A percentile compares a stretch with the other conserved stretches of the same genome.
Evolutionary conservation across 2,113 vertebrate species (phyloP).

Genomic region (Thamnaconus septentrionalis): DNA sequence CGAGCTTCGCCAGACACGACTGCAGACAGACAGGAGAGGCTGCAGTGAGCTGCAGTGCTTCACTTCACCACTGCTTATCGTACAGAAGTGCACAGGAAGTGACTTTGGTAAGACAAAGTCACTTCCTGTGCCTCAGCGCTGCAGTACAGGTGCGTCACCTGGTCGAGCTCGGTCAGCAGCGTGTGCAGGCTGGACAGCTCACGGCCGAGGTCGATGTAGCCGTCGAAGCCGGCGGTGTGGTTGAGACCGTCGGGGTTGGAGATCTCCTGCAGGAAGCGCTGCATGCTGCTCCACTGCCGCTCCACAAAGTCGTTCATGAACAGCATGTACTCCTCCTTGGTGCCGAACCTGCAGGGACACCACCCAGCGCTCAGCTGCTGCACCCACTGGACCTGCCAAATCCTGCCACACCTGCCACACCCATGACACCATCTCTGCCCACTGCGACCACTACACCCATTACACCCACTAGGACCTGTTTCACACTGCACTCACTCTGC

Average conservation of each 20-base stretch:
- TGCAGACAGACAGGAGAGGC: slow-evolving; percentile 11
- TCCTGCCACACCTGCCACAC: no score
- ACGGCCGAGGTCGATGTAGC: slow-evolving; percentile 94
- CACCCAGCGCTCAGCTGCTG: no score
- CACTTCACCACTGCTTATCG: not conserved
- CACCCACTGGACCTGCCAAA: no score
- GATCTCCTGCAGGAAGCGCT: slow-evolving; percentile 95
- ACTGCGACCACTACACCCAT: no score
- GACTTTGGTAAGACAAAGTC: not conserved
- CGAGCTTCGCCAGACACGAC: slow-evolving; percentile 80
- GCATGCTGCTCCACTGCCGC: slow-evolving; percentile 96
- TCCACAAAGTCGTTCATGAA: slow-evolving; percentile 99
- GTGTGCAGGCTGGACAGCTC: slow-evolving; percentile 92
- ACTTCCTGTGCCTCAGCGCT: not conserved
- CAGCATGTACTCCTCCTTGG: slow-evolving; percentile 98
- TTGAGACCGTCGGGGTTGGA: slow-evolving; percentile 93
- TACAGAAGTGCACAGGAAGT: no score
- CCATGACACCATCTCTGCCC: no score
- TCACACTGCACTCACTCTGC: no score
- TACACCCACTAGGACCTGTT: no score
- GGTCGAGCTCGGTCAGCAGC: slow-evolving; percentile 91
- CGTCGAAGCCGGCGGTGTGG: slow-evolving; percentile 93
- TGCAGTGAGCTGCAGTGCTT: not conserved
- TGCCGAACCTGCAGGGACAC: slow-evolving; percentile 84
- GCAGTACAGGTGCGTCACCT: slow-evolving; percentile 74